Conservation (phyloP, 2,888 invertebrate species). For the Calameuta pallipes region DNA sequence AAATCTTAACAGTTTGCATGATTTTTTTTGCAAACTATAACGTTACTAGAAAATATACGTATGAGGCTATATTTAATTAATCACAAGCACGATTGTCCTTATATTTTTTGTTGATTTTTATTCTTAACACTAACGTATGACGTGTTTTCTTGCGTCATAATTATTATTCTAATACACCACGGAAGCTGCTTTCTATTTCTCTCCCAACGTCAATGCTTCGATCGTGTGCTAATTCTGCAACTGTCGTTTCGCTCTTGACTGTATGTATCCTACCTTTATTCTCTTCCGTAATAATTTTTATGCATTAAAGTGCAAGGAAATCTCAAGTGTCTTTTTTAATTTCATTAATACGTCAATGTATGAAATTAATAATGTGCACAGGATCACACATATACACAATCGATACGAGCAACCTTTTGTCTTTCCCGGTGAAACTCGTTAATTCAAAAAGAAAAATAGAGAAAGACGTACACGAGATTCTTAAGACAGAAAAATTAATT, state of each 20-base stretch:
- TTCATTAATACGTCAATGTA: neutral
- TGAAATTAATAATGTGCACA: neutral
- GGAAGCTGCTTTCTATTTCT: constrained; percentile 29
- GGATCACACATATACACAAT: neutral
- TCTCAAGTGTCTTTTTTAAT: neutral
- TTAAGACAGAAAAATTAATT: constrained; percentile 1
- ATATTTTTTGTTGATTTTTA: neutral
- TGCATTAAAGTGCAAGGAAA: neutral
- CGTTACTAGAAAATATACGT: neutral
- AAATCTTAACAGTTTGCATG: neutral
- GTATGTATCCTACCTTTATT: neutral
- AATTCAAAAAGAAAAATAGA: constrained; percentile 1
- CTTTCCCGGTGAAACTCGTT: neutral
- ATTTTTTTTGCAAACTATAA: neutral
- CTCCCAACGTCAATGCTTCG: constrained; percentile 52
- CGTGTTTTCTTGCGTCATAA: neutral
- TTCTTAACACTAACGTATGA: neutral
- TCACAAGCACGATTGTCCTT: neutral
- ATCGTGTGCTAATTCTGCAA: constrained; percentile 20
- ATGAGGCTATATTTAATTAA: neutral
- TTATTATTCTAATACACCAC: neutral
- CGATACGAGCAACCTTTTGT: neutral
- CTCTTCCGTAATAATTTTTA: neutral
- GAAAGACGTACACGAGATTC: constrained; percentile 2
- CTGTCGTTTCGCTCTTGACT: neutral